Conservation (phyloP, 2,797 vertebrate species). For the Nasua narica region DNA sequence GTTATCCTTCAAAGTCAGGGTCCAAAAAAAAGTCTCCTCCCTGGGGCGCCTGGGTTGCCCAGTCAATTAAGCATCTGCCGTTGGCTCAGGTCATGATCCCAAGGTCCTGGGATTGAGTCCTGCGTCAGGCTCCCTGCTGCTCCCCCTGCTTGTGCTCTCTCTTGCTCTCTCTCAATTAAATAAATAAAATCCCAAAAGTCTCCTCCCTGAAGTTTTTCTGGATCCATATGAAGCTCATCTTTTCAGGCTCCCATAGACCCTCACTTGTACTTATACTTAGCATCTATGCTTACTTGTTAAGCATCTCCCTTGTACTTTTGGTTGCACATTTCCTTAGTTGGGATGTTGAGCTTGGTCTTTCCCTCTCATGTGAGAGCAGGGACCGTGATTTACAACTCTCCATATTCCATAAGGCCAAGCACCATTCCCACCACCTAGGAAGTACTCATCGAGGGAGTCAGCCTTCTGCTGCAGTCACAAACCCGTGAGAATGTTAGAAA, state of each 20-base stretch:
- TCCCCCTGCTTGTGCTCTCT: not conserved
- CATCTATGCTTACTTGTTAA: too few relatives aligned
- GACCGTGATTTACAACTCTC: not conserved
- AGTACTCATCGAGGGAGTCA: not conserved
- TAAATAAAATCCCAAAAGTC: not conserved
- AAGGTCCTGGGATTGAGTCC: not conserved
- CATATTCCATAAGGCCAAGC: not conserved
- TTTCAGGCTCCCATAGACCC: not conserved
- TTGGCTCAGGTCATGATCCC: not conserved
- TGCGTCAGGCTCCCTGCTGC: not conserved
- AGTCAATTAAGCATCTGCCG: not conserved
- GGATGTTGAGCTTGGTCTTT: not conserved
- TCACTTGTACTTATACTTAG: constrained; percentile 2
- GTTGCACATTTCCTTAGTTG: not conserved
- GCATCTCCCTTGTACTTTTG: not conserved
- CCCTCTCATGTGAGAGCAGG: not conserved
- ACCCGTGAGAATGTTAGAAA: not conserved
- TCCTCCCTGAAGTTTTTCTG: not conserved
- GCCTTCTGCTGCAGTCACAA: not conserved
- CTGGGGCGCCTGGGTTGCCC: not conserved
- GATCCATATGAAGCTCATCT: not conserved
- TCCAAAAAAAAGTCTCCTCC: not conserved
- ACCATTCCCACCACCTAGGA: not conserved
- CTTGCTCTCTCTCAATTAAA: not conserved
- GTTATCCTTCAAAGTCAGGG: not conserved